Percentiles rank a stretch among this genome's conserved stretches.
phyloP scores from a whole-genome alignment of 2,113 vertebrate genomes.

The Lagopus leucura region DNA sequence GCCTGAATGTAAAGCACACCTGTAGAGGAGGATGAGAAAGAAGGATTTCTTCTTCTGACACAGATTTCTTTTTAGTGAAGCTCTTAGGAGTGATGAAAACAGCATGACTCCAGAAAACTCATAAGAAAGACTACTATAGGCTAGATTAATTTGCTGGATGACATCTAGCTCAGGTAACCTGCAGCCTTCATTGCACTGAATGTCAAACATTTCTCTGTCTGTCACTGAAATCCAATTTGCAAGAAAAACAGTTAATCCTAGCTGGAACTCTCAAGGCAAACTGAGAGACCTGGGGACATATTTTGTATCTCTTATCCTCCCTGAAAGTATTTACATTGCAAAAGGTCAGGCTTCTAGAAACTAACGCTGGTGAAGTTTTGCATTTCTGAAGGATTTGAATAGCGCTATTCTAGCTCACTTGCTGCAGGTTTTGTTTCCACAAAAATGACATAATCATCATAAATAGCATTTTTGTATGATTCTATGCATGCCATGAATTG shows the following conservation, averaged over 20 bases:
- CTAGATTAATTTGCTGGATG: neutral
- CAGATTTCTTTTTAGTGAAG: neutral
- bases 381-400: slow-evolving; percentile 35
- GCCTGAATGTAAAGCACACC: neutral
- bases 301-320: neutral
- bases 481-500: neutral
- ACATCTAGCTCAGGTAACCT: neutral
- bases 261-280: neutral
- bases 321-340: slow-evolving; percentile 19
- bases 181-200: neutral
- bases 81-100: neutral
- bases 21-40: neutral
- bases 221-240: slow-evolving; percentile 2
- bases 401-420: slow-evolving; percentile 8
- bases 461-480: neutral
- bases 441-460: slow-evolving; percentile 42
- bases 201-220: slow-evolving; percentile 9
- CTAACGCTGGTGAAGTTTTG: neutral
- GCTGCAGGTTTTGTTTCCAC: slow-evolving; percentile 43
- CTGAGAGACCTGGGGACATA: neutral
- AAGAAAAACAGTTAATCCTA: neutral
- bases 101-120: neutral
- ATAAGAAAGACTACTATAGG: neutral
- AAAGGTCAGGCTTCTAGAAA: neutral
- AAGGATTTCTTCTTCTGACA: neutral